These are phyloP conservation scores for Drosophila fungiperda DNA, from an alignment of 2,888 invertebrate species.

Conservation along the genomic window DNA sequence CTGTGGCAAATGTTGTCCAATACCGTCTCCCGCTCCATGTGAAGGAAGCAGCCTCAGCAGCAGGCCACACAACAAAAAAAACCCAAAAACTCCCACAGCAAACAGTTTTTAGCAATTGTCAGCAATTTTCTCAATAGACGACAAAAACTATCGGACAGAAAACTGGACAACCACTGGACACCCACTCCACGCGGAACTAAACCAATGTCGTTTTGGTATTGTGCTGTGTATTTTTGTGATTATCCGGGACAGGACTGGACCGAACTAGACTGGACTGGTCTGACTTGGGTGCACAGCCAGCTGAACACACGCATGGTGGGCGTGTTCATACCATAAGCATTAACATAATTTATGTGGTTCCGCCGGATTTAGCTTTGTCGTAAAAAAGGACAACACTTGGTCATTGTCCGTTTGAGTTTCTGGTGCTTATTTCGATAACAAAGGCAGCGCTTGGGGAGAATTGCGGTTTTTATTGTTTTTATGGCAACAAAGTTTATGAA, in stretches of 20 bases:
- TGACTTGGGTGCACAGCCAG: not conserved
- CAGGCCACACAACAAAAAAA: not conserved
- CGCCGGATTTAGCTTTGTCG: constrained; percentile 81
- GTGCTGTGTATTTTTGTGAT: constrained; percentile 79
- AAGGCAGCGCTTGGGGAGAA: constrained; percentile 48
- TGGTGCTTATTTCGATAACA: constrained; percentile 76
- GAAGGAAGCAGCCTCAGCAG: constrained; percentile 7
- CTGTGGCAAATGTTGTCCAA: constrained; percentile 19
- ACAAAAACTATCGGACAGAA: constrained; percentile 71
- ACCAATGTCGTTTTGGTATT: constrained; percentile 47
- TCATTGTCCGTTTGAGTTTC: constrained; percentile 75
- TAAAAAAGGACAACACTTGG: constrained; percentile 75
- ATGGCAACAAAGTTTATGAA: constrained; percentile 79
- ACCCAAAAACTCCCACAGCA: constrained; percentile 13
- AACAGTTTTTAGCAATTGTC: constrained; percentile 81
- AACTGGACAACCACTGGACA: not conserved
- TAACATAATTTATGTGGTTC: constrained; percentile 85
- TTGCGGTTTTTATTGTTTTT: constrained; percentile 83
- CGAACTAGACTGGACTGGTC: constrained; percentile 8
- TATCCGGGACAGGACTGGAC: constrained; percentile 57
- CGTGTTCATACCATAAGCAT: constrained; percentile 82
- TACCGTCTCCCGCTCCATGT: not conserved
- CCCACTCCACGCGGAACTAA: constrained; percentile 43
- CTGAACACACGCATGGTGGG: constrained; percentile 73
- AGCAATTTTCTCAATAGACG: constrained; percentile 77